Conservation (phyloP, 2,797 vertebrate genomes). For the Manis pentadactyla region DNA sequence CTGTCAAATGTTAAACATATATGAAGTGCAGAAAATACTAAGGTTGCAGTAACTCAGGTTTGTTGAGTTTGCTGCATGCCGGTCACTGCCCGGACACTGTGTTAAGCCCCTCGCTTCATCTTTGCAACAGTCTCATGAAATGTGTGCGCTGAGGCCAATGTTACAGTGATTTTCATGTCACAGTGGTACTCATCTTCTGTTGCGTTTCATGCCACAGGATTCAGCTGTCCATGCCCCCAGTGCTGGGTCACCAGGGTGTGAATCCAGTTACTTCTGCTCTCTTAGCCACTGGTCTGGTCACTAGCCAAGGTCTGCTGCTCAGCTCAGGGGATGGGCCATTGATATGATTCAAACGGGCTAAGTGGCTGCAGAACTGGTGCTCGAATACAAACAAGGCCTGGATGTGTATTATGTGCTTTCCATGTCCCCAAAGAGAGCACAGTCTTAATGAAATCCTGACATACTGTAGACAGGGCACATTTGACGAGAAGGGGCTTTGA, state of each 20-base stretch:
- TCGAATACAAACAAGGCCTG: rapidly evolving
- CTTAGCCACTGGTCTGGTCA: rapidly evolving
- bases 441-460: neutral
- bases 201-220: rapidly evolving
- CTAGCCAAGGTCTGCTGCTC: neutral
- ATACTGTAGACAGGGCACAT: rapidly evolving
- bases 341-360: neutral
- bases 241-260: neutral
- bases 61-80: rapidly evolving
- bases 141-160: rapidly evolving
- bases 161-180: neutral
- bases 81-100: rapidly evolving
- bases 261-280: neutral
- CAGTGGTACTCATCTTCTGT: rapidly evolving
- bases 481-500: neutral
- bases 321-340: neutral
- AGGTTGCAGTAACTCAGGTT: rapidly evolving
- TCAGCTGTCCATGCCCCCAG: rapidly evolving
- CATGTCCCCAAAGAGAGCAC: rapidly evolving
- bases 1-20: too few relatives aligned
- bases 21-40: rapidly evolving
- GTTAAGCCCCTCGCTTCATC: rapidly evolving
- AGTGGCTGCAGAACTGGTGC: neutral
- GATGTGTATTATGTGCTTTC: neutral
- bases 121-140: rapidly evolving